These are phyloP conservation scores for Gadopsis marmoratus DNA, from an alignment of 2,797 vertebrate species.

Conservation along the genomic window DNA sequence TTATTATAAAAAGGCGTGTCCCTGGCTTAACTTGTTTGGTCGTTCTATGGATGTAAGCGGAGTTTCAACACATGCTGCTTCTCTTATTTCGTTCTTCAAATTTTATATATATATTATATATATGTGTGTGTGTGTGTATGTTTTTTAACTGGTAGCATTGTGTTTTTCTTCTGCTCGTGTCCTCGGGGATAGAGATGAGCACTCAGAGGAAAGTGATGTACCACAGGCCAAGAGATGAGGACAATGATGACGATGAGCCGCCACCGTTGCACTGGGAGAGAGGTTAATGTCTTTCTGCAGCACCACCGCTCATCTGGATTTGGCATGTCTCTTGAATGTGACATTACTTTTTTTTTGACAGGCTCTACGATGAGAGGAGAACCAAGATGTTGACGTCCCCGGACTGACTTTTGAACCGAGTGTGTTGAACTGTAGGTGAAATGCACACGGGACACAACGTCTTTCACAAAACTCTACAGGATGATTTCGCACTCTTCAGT, in stretches of 20 bases:
- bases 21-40: neutral
- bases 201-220: conserved; percentile 72
- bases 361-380: conserved; percentile 68
- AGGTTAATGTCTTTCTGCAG: conserved; percentile 53
- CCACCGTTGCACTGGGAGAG: conserved; percentile 72
- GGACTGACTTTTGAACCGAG: conserved; percentile 33
- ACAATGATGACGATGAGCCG: conserved; percentile 63
- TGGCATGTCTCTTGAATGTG: neutral
- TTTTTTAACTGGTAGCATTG: fast-evolving
- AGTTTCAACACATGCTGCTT: neutral
- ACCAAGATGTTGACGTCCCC: conserved; percentile 61
- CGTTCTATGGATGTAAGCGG: neutral
- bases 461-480: neutral
- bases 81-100: neutral
- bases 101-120: too few relatives aligned
- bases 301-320: fast-evolving
- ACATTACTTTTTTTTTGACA: neutral
- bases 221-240: conserved; percentile 70
- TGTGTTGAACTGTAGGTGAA: conserved; percentile 72
- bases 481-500: neutral
- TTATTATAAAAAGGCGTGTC: too few relatives aligned
- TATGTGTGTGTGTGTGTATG: too few relatives aligned
- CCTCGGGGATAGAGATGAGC: conserved; percentile 57
- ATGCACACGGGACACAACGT: neutral
- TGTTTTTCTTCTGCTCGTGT: neutral